Percentiles rank a stretch among this genome's conserved stretches.
These are phyloP conservation scores for Etheostoma nigrum DNA, from an alignment of 2,797 vertebrate genomes.

Conservation along the genomic window DNA sequence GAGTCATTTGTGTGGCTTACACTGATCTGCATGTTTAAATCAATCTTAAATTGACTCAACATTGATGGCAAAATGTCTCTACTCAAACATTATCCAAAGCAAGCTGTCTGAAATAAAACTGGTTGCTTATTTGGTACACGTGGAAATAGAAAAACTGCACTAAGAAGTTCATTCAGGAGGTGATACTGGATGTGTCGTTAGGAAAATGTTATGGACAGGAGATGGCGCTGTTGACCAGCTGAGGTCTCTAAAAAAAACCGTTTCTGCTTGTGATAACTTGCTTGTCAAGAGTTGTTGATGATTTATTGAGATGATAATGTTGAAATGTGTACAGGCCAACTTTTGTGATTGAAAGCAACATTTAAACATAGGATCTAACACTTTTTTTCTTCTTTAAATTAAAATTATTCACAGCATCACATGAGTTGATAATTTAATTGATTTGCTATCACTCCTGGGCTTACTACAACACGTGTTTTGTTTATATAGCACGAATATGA, in stretches of 20 bases:
- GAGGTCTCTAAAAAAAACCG: background rate
- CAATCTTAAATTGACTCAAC: conserved; percentile 26
- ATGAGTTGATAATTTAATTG: background rate
- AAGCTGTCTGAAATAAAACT: conserved; percentile 23
- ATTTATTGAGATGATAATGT: conserved; percentile 11
- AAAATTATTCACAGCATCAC: conserved; percentile 20
- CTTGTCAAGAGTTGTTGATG: conserved; percentile 25
- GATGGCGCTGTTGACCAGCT: conserved; percentile 51
- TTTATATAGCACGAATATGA: background rate
- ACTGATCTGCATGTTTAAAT: conserved; percentile 70
- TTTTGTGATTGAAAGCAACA: conserved; percentile 43
- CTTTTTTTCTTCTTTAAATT: conserved; percentile 47
- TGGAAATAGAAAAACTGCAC: conserved; percentile 12
- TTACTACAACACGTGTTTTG: background rate
- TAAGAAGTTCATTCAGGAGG: conserved; percentile 23
- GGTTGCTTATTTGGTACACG: conserved; percentile 1
- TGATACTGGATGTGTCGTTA: background rate
- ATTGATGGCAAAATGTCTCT: conserved; percentile 19
- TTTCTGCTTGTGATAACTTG: conserved; percentile 19
- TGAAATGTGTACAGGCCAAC: conserved; percentile 23
- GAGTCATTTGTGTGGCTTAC: conserved; percentile 48
- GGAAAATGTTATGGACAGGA: conserved; percentile 49
- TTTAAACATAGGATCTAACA: conserved; percentile 4
- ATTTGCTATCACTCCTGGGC: background rate
- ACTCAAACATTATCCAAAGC: conserved; percentile 26